Percentiles rank a stretch among this genome's conserved stretches.
phyloP scores from a whole-genome alignment of 2,888 invertebrate species.

The Eilema depressum region DNA sequence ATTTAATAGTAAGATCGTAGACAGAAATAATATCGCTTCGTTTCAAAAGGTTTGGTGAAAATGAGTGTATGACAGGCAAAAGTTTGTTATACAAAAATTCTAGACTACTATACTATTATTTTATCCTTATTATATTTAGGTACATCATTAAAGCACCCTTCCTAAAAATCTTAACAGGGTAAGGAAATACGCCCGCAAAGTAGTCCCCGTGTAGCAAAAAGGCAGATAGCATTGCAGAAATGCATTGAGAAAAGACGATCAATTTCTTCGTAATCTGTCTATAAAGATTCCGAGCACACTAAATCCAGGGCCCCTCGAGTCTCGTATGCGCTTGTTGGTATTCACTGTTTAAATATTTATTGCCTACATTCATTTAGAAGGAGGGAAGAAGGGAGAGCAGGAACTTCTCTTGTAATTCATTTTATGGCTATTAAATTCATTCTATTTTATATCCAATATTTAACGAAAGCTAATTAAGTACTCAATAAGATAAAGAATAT shows the following conservation, averaged over 20 bases:
- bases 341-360: not conserved
- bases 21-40: too few relatives aligned
- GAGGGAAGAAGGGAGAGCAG: not conserved
- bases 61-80: too few relatives aligned
- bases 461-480: not conserved
- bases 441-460: not conserved
- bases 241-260: not conserved
- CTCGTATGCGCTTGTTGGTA: not conserved
- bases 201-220: too few relatives aligned
- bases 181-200: too few relatives aligned
- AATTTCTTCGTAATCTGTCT: not conserved
- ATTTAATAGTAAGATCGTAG: too few relatives aligned
- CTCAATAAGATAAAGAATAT: not conserved
- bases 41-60: too few relatives aligned
- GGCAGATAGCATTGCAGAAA: too few relatives aligned
- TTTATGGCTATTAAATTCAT: not conserved
- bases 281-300: not conserved
- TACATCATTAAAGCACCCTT: not conserved
- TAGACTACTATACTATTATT: too few relatives aligned
- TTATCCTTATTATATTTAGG: too few relatives aligned
- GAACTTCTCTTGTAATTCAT: not conserved
- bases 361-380: not conserved
- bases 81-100: too few relatives aligned
- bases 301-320: not conserved
- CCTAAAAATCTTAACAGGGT: too few relatives aligned